Base-by-base conservation (phyloP, 1,140 invertebrate genomes). In the Anoplolepis gracilipes region DNA sequence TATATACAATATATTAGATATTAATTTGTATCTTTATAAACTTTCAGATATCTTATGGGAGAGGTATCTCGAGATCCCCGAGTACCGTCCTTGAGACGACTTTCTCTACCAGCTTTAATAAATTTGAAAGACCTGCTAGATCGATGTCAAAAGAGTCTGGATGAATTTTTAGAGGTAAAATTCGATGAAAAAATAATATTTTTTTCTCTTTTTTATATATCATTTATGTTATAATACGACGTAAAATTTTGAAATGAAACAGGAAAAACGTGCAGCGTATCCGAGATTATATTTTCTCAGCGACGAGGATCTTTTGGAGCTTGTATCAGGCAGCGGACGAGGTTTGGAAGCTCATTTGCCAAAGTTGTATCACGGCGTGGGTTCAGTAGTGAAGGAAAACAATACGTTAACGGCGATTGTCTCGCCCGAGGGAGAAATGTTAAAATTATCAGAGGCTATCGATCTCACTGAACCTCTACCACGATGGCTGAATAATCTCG, bases 201-300 rank as follows among this genome's bases (percentile, higher is more conserved):
- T 55, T 49, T 55, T 79, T 62, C 33, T 33, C 4, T 30, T 7
- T 4, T 57, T 79, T 36, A 19, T 22, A 30, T 49, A 16, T n/a
- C 22, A 4, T 1, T 0, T n/a, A 0, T 36, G 7, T 42, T 42
- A 30, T n/a, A 6, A 62, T 2, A 30, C 16, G 46, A 19, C 28
- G 59, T 13, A 30, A 76, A 42, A 22, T 67, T 33, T 79, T 13
- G 0, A 64, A 39, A 67, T 84, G 55, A n/a, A n/a, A 28, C 88
- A 99, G 98, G 98, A 99, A 90, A 99, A 99, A 95, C 96, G 99
- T 82, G 97, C 97, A 0, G 96, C 97, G 46, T 99, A 99, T 95
- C 98, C 99, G 4, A 96, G 99, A 90, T 98, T 99, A 90, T 99
- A 99, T 92, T 99, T 99, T 92, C 96, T 99, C 87, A 98, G 98